A percentile compares a stretch with the other conserved stretches of the same genome.
Evolutionary conservation across 2,888 invertebrate genomes (phyloP).

Genomic region (Andricus curvator): DNA sequence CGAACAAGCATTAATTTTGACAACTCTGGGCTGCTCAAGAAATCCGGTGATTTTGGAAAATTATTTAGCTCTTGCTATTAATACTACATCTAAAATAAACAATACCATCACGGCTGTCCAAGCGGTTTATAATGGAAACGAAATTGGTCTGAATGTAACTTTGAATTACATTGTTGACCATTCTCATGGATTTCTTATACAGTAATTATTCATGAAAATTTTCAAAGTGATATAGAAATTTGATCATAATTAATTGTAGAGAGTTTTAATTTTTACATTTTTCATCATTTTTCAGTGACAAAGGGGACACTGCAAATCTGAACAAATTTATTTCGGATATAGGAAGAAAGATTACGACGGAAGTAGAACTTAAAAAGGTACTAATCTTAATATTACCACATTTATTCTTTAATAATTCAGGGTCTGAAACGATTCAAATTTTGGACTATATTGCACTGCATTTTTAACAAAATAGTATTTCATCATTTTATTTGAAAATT

Average conservation of each 20-base stretch:
- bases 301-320: not conserved
- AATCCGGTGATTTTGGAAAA: not conserved
- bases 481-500: too few relatives aligned
- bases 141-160: constrained; percentile 9
- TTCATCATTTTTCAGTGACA: not conserved
- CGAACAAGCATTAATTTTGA: not conserved
- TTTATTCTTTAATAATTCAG: too few relatives aligned
- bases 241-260: too few relatives aligned
- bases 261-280: not conserved
- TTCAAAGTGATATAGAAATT: not conserved
- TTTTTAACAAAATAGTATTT: too few relatives aligned
- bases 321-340: not conserved
- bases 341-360: not conserved
- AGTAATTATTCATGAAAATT: not conserved
- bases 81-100: not conserved
- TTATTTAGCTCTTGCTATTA: not conserved
- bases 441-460: too few relatives aligned
- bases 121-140: constrained; percentile 3
- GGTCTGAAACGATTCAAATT: too few relatives aligned
- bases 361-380: not conserved
- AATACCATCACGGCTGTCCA: not conserved
- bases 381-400: not conserved
- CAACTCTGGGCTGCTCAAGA: constrained; percentile 2
- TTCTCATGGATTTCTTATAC: not conserved
- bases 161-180: not conserved